phyloP scores from a whole-genome alignment of 2,888 invertebrate species.

The Apodemia duryi region DNA sequence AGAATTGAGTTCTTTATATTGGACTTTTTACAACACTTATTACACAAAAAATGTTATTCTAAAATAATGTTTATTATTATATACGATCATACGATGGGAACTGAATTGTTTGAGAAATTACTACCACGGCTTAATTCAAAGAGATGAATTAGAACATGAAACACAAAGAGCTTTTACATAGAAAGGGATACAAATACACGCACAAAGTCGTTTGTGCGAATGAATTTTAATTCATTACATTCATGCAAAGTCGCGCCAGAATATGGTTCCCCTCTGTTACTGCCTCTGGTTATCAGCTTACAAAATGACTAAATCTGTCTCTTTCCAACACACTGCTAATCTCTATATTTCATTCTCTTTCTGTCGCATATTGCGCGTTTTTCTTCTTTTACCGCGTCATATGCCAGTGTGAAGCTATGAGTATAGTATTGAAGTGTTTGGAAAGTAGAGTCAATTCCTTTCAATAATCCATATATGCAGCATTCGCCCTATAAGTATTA shows the following conservation, averaged over 20 bases:
- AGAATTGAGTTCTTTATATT: too few relatives aligned
- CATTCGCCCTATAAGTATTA: conserved; percentile 19
- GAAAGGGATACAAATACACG: conserved; percentile 55
- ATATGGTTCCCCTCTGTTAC: conserved; percentile 75
- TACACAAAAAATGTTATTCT: too few relatives aligned
- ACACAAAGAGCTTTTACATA: conserved; percentile 46
- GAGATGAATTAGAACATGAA: conserved; percentile 14
- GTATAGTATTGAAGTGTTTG: conserved; percentile 39
- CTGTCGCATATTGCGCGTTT: conserved; percentile 73
- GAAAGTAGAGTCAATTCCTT: background rate
- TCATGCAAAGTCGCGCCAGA: conserved; percentile 74
- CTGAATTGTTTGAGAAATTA: background rate
- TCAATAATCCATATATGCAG: background rate
- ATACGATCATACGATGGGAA: background rate
- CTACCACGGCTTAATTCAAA: conserved; percentile 4
- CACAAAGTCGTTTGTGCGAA: conserved; percentile 57
- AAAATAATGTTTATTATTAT: too few relatives aligned
- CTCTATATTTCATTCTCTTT: conserved; percentile 62
- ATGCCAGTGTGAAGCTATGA: conserved; percentile 64
- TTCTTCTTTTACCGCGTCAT: conserved; percentile 78
- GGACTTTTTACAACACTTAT: too few relatives aligned
- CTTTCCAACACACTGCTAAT: conserved; percentile 55
- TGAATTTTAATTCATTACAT: conserved; percentile 77
- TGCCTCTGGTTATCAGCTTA: conserved; percentile 78
- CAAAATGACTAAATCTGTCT: conserved; percentile 71